Conservation (phyloP, 2,113 vertebrate species). For the Ranitomeya imitator region DNA sequence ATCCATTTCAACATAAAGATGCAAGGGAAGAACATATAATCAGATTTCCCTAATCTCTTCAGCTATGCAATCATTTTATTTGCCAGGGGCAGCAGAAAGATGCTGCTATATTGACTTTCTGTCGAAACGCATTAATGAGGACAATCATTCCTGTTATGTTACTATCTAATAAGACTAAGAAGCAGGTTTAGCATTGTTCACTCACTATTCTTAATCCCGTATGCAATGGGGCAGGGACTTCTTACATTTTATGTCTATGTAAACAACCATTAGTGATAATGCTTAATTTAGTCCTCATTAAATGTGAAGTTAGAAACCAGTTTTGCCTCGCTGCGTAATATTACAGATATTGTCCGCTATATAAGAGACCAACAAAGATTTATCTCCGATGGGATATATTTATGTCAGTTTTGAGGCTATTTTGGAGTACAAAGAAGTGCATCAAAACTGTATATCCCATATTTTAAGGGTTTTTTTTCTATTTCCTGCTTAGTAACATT, state of each 20-base stretch:
- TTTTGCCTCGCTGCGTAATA: neutral
- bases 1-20: slow-evolving; percentile 17
- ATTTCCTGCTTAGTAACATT: neutral
- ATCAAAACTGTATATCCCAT: neutral
- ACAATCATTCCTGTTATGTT: slow-evolving; percentile 25
- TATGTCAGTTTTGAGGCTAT: neutral
- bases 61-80: slow-evolving; percentile 42
- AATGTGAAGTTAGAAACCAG: neutral
- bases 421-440: neutral
- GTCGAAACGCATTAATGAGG: slow-evolving; percentile 24
- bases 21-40: slow-evolving; percentile 17
- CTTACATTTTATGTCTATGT: neutral
- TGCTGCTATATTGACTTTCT: slow-evolving; percentile 21
- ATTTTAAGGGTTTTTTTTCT: neutral
- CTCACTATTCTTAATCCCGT: slow-evolving; percentile 5
- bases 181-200: neutral
- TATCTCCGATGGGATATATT: neutral
- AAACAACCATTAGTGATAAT: neutral
- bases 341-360: neutral
- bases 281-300: neutral
- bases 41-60: slow-evolving; percentile 35
- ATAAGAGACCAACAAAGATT: neutral
- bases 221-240: slow-evolving; percentile 1
- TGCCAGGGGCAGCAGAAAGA: slow-evolving; percentile 16
- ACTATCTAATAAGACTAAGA: slow-evolving; percentile 3